phyloP scores from a whole-genome alignment of 1,140 invertebrate species.

The Procambarus clarkii region DNA sequence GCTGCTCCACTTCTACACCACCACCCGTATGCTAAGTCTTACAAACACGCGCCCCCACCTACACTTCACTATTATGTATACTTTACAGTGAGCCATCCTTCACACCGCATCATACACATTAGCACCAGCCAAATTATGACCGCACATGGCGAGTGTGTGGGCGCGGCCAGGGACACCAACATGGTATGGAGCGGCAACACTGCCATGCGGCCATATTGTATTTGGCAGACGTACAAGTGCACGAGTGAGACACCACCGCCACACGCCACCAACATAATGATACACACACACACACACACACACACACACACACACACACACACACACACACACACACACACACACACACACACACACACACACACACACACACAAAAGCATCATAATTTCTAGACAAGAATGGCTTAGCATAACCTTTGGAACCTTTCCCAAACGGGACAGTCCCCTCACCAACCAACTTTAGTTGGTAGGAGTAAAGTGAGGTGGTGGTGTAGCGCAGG shows the following conservation, averaged over 20 bases:
- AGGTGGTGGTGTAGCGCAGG: too few relatives aligned
- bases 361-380: too few relatives aligned
- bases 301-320: constrained; percentile 10
- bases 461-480: too few relatives aligned
- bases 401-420: too few relatives aligned
- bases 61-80: not conserved
- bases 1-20: not conserved
- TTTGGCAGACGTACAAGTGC: constrained; percentile 56
- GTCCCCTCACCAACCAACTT: too few relatives aligned
- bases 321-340: constrained; percentile 36
- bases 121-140: not conserved
- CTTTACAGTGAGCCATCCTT: not conserved
- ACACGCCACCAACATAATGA: not conserved
- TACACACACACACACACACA: too few relatives aligned
- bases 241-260: not conserved
- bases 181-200: constrained; percentile 47
- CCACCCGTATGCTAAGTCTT: not conserved
- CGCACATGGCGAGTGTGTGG: constrained; percentile 21
- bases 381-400: too few relatives aligned
- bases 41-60: not conserved
- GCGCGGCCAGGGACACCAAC: constrained; percentile 8
- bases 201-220: constrained; percentile 47
- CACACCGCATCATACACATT: not conserved
- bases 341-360: constrained; percentile 35
- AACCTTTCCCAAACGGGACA: not conserved